Percentiles rank a stretch among this genome's conserved stretches.
Conservation (phyloP, 2,113 vertebrate species). For the Notothenia coriiceps region DNA sequence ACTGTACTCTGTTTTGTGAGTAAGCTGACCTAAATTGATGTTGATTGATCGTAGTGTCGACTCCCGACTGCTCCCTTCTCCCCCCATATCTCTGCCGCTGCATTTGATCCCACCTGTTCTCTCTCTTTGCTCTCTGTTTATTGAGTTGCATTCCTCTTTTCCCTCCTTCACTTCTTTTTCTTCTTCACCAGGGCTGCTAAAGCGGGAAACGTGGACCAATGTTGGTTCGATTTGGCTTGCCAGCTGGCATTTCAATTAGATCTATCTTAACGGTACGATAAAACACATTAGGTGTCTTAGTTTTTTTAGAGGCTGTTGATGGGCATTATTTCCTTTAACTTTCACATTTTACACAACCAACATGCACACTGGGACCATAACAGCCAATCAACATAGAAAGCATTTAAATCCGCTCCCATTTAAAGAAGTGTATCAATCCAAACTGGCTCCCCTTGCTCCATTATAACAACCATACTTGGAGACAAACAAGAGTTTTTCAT, state of each 20-base stretch:
- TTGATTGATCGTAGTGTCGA: conserved; percentile 44
- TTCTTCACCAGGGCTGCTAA: too few relatives aligned
- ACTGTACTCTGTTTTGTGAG: conserved; percentile 38
- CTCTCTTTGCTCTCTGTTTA: neutral
- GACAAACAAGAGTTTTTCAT: too few relatives aligned
- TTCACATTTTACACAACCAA: neutral
- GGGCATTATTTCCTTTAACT: neutral
- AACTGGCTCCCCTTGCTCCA: too few relatives aligned
- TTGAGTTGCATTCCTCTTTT: neutral
- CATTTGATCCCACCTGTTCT: neutral
- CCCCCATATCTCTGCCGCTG: neutral
- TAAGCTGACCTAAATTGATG: conserved; percentile 54
- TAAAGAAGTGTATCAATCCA: too few relatives aligned
- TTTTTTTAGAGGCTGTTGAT: neutral
- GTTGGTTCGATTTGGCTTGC: too few relatives aligned
- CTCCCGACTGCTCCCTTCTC: neutral
- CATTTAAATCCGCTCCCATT: too few relatives aligned
- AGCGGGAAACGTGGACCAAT: too few relatives aligned
- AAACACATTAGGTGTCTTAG: neutral
- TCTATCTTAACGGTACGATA: too few relatives aligned
- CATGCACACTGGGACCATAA: neutral
- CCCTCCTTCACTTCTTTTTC: neutral
- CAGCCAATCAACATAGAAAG: too few relatives aligned
- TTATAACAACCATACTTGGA: too few relatives aligned
- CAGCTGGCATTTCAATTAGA: too few relatives aligned